Conservation (phyloP, 1,140 invertebrate species). For the Heliconius congener region DNA sequence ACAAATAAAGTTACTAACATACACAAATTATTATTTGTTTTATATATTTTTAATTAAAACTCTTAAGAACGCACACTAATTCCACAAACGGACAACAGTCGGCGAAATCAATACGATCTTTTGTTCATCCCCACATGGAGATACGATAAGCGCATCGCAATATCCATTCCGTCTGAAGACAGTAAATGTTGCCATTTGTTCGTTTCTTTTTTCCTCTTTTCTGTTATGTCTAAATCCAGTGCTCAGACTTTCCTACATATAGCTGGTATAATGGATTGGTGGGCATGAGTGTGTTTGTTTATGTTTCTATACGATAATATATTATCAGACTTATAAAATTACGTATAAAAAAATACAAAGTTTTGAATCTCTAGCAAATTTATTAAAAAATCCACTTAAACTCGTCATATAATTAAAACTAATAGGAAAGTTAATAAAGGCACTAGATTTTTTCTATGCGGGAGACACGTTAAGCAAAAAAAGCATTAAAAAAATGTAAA, state of each 20-base stretch:
- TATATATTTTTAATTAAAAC: background rate
- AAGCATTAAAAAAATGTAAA: conserved; percentile 29
- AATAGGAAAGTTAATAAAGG: background rate
- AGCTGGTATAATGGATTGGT: conserved; percentile 6
- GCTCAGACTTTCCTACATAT: conserved; percentile 47
- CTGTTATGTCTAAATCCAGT: conserved; percentile 59
- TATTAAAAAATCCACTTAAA: no score
- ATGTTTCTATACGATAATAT: background rate
- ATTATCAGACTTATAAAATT: background rate
- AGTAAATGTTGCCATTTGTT: conserved; percentile 66
- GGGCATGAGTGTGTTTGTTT: background rate
- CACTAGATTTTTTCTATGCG: background rate
- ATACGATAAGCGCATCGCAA: conserved; percentile 63
- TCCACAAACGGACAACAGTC: conserved; percentile 49
- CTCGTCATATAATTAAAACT: no score
- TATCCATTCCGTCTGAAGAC: conserved; percentile 60
- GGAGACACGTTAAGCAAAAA: background rate
- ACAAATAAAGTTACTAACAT: background rate
- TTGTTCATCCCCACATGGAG: conserved; percentile 72
- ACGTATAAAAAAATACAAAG: no score
- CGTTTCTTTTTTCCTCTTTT: conserved; percentile 49
- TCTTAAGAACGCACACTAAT: background rate
- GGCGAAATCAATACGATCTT: conserved; percentile 73
- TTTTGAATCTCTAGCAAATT: no score
- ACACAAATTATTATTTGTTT: no score